Conservation (phyloP, 2,797 vertebrate species). For the Neostethus bicornis region DNA sequence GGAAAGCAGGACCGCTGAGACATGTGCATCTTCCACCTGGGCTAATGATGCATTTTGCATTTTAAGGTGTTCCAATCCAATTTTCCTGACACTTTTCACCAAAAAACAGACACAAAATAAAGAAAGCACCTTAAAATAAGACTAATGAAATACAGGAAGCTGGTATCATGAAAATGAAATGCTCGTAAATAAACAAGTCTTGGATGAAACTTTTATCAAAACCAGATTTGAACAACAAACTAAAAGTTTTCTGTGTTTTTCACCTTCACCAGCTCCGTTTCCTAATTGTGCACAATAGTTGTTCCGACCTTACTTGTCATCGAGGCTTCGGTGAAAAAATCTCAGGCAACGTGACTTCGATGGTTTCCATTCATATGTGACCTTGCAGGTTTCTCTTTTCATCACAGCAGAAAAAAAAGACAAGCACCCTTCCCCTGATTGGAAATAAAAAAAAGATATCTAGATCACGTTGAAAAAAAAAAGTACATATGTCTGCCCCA, state of each 20-base stretch:
- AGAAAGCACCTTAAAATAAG: no score
- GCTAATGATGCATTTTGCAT: no score
- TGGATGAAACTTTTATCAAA: conserved; percentile 20
- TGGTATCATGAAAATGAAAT: no score
- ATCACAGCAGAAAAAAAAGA: conserved; percentile 22
- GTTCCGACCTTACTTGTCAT: conserved; percentile 33
- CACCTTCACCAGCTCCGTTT: conserved; percentile 1
- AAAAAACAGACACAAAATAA: no score
- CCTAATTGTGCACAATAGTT: conserved; percentile 2
- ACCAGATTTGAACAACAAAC: neutral
- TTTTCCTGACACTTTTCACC: no score
- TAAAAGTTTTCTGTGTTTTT: neutral
- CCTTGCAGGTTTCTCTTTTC: conserved; percentile 31
- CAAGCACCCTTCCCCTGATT: conserved; percentile 8
- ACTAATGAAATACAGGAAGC: no score
- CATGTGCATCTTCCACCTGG: no score
- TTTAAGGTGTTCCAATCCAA: no score
- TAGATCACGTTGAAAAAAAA: conserved; percentile 16
- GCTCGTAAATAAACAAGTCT: no score
- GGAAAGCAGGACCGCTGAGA: no score
- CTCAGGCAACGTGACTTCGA: conserved; percentile 14
- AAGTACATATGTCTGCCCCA: conserved; percentile 15
- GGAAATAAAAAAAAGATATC: conserved; percentile 26
- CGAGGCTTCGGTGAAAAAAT: conserved; percentile 15
- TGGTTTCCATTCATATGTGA: conserved; percentile 24